Percentiles rank a stretch among this genome's conserved stretches.
Conservation (phyloP, 37 sponge, comb jelly and placozoan genomes). For the Spongilla lacustris region DNA sequence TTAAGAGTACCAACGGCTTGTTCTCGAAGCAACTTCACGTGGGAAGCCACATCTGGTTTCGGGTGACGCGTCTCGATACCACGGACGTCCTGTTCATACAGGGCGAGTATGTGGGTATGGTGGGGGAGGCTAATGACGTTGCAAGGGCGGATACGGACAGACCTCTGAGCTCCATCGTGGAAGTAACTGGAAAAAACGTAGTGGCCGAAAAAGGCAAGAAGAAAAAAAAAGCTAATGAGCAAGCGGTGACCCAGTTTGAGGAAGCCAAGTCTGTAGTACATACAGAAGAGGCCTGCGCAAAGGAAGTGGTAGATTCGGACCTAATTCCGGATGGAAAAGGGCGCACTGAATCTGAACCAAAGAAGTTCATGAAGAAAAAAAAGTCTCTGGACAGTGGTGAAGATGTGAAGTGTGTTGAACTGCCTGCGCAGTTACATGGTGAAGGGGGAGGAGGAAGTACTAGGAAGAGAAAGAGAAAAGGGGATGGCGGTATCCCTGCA, state of each 20-base stretch:
- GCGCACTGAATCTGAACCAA: background rate
- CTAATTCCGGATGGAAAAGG: background rate
- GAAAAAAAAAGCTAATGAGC: background rate
- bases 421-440: too few relatives aligned
- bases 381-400: background rate
- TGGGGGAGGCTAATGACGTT: background rate
- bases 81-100: constrained; percentile 21
- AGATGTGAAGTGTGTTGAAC: background rate
- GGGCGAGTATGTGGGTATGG: constrained; percentile 33
- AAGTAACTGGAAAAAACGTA: background rate
- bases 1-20: background rate
- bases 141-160: background rate
- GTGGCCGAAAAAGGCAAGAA: background rate
- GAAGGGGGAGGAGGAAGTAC: background rate
- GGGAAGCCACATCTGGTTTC: constrained; percentile 39
- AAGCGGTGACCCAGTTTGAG: background rate
- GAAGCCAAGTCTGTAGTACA: background rate
- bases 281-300: background rate
- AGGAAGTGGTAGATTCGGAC: background rate
- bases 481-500: too few relatives aligned
- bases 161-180: background rate
- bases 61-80: constrained; percentile 23
- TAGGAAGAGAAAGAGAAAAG: constrained; percentile 9
- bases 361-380: background rate
- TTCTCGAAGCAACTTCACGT: background rate